Evolutionary conservation across 2,113 vertebrate species (phyloP).

Genomic region (Protobothrops flavoviridis): DNA sequence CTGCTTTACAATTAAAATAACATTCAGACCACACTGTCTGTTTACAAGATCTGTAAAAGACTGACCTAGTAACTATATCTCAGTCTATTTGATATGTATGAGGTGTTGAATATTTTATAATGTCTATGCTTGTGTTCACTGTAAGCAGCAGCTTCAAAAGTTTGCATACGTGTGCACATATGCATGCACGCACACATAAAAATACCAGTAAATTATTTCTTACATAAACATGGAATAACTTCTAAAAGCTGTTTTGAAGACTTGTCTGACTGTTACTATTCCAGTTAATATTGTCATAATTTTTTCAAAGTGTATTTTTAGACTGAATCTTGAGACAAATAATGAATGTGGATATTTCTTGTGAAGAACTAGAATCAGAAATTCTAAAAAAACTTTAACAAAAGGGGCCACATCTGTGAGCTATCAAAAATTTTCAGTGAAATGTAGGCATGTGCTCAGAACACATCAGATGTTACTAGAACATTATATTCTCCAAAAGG

Average conservation of each 20-base stretch:
- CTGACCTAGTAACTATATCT: constrained; percentile 60
- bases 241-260: constrained; percentile 59
- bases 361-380: constrained; percentile 44
- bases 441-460: constrained; percentile 52
- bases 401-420: constrained; percentile 44
- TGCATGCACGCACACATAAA: not conserved
- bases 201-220: constrained; percentile 63
- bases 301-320: constrained; percentile 41
- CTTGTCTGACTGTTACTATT: constrained; percentile 48
- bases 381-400: constrained; percentile 45
- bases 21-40: constrained; percentile 46
- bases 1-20: constrained; percentile 26
- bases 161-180: not conserved
- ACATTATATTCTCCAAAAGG: constrained; percentile 59
- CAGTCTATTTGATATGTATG: constrained; percentile 64
- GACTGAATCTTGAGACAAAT: constrained; percentile 38
- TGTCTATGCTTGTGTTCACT: constrained; percentile 57
- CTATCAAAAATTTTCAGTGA: constrained; percentile 45
- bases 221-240: constrained; percentile 60
- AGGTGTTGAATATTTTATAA: constrained; percentile 68
- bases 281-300: constrained; percentile 43
- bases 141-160: constrained; percentile 61
- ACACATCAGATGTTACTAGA: constrained; percentile 48
- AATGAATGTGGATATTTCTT: constrained; percentile 43
- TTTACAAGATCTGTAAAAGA: constrained; percentile 37